Evolutionary conservation across 2,888 invertebrate species (phyloP).

Genomic region (Cantharis flavilabris): DNA sequence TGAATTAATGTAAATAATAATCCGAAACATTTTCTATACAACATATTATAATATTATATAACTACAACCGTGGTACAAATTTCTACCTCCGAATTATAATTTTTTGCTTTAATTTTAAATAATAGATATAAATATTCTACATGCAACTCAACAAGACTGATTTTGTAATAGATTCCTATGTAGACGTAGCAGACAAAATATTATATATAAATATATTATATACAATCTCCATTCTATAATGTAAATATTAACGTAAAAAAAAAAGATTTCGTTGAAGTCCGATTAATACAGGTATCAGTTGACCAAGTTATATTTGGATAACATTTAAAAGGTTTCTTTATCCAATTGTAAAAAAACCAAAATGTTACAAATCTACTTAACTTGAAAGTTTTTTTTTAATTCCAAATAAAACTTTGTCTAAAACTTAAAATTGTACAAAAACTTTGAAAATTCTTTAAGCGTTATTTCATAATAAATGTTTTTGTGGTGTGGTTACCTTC

Average conservation of each 20-base stretch:
- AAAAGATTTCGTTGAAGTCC: constrained; percentile 7
- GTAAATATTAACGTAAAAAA: constrained; percentile 20
- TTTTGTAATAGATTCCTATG: constrained; percentile 54
- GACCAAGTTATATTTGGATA: constrained; percentile 6
- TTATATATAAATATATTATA: constrained; percentile 27
- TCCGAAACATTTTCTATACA: constrained; percentile 18
- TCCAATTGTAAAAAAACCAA: background rate
- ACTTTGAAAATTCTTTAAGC: constrained; percentile 29
- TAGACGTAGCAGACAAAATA: constrained; percentile 30
- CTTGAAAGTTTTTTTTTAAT: background rate
- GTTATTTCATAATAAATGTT: constrained; percentile 31
- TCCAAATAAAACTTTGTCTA: constrained; percentile 14
- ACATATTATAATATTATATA: constrained; percentile 1
- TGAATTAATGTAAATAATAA: background rate
- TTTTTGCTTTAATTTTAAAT: constrained; percentile 32
- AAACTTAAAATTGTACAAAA: constrained; percentile 12
- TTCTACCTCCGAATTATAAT: constrained; percentile 47
- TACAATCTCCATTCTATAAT: constrained; percentile 27
- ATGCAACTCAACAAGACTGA: constrained; percentile 54
- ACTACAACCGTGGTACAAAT: constrained; percentile 40
- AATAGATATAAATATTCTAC: constrained; percentile 24
- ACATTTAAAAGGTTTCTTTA: background rate
- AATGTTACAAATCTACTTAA: background rate
- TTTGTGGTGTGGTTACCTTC: constrained; percentile 32
- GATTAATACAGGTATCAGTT: constrained; percentile 24